Evolutionary conservation across 2,888 invertebrate species (phyloP), one percentile per base, ranked within the genome.

Genomic region (Pecten maximus): DNA sequence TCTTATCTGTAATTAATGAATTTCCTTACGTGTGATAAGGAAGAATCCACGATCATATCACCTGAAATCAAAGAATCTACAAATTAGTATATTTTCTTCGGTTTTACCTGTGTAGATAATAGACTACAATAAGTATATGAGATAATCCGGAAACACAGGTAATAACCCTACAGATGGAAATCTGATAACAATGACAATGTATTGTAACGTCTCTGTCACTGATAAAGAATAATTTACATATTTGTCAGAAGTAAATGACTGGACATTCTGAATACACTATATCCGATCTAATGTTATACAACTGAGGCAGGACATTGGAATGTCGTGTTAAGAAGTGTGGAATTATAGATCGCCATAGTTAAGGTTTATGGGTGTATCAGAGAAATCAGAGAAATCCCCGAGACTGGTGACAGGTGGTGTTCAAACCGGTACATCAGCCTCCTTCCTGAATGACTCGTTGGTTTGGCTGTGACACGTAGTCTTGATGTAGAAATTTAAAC

Each of bases 401-500:
- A 48, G 16, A 60, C 23, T 35, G 74, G 74, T 35, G 74, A 74
- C 74, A 74, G 74, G 74, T 74, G 74, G 74, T 74, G 74, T 74
- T 6, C 8, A 23, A 23, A 54, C 6, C 6, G 74, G 74, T 74
- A 28, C 74, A 8, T 74, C 74, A 74, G 74, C 35, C 35, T 74
- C 74, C 35, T 74, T 0, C 28, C 74, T 74, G 8, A 15, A 35
- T 74, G 35, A 28, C 28, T 60, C 3, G 10, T 28, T 35, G 28
- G 28, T 35, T 3, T 28, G 4, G 15, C 23, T 74, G 74, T 74
- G 74, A 74, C 74, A 74, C 74, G 74, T 74, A 74, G 2, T 19
- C 54, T 6, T 10, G 6, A 35, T 12, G 74, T 28, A 35, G 35
- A 23, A 35, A 74, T 15, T 74, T 10, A 4, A 54, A 35, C 35